These are phyloP conservation scores for Chromobotia macracanthus DNA, from an alignment of 2,797 vertebrate genomes.

Conservation along the genomic window DNA sequence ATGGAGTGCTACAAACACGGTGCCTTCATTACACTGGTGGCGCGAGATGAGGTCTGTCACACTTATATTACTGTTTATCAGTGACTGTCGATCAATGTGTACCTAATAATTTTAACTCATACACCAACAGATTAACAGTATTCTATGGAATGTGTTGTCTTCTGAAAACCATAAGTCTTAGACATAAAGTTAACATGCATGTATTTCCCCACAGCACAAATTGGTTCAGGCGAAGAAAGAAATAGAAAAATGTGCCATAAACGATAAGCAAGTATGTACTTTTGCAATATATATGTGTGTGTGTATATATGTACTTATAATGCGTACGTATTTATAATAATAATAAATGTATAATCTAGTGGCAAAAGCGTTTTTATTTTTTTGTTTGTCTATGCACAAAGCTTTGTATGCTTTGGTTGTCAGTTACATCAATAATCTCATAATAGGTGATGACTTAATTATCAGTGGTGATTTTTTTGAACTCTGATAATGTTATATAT, in stretches of 20 bases:
- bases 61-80: neutral
- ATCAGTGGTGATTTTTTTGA: neutral
- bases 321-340: neutral
- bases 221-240: conserved; percentile 95
- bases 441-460: too few relatives aligned
- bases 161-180: conserved; percentile 10
- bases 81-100: neutral
- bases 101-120: neutral
- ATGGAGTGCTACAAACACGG: conserved; percentile 95
- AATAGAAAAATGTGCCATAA: conserved; percentile 92
- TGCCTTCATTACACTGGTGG: conserved; percentile 96
- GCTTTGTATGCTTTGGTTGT: neutral
- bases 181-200: conserved; percentile 4
- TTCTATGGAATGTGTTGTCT: neutral
- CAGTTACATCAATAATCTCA: neutral
- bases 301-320: neutral
- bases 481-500: neutral
- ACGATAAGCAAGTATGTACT: conserved; percentile 91
- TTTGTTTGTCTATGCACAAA: neutral
- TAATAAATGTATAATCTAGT: neutral
- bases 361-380: neutral
- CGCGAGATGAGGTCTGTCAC: conserved; percentile 89
- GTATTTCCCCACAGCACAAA: conserved; percentile 80
- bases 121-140: too few relatives aligned
- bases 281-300: neutral